A percentile compares a stretch with the other conserved stretches of the same genome.
These are phyloP conservation scores for Patella pellucida DNA, from an alignment of 2,888 invertebrate genomes.

Conservation along the genomic window DNA sequence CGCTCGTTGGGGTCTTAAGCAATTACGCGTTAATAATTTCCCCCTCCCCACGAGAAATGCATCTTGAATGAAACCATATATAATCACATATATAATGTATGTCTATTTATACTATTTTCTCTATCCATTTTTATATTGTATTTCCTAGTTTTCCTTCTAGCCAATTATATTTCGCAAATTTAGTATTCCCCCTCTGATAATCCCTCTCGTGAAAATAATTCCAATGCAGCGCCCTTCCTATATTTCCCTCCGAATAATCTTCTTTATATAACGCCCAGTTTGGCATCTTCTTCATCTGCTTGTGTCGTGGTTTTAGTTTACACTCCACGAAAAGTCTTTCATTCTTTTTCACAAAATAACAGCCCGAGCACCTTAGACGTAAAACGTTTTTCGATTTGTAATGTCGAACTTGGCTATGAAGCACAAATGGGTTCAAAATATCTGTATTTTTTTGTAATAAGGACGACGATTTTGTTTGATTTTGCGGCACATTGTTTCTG, in stretches of 20 bases:
- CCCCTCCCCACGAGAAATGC: too few relatives aligned
- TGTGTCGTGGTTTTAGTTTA: conserved; percentile 63
- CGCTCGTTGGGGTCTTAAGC: too few relatives aligned
- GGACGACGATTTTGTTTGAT: too few relatives aligned
- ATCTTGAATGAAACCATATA: too few relatives aligned
- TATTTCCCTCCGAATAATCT: conserved; percentile 52
- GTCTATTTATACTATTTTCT: neutral
- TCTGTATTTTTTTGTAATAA: too few relatives aligned
- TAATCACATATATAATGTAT: too few relatives aligned
- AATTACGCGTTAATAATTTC: too few relatives aligned
- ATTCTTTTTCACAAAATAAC: conserved; percentile 63
- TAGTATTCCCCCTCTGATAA: conserved; percentile 41
- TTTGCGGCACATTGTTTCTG: too few relatives aligned
- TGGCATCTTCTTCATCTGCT: conserved; percentile 61
- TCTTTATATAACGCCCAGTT: conserved; percentile 46
- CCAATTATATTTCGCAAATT: conserved; percentile 48
- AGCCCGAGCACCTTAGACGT: conserved; percentile 58
- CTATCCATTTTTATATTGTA: conserved; percentile 31
- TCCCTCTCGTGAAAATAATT: conserved; percentile 36
- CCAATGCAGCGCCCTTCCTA: conserved; percentile 42
- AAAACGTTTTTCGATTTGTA: conserved; percentile 58
- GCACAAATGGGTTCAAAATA: neutral
- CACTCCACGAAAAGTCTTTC: conserved; percentile 66
- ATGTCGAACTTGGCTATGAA: conserved; percentile 31
- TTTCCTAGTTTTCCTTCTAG: conserved; percentile 51